A percentile compares a stretch with the other conserved stretches of the same genome.
phyloP scores from a whole-genome alignment of 2,113 vertebrate species.

The Colaptes auratus region DNA sequence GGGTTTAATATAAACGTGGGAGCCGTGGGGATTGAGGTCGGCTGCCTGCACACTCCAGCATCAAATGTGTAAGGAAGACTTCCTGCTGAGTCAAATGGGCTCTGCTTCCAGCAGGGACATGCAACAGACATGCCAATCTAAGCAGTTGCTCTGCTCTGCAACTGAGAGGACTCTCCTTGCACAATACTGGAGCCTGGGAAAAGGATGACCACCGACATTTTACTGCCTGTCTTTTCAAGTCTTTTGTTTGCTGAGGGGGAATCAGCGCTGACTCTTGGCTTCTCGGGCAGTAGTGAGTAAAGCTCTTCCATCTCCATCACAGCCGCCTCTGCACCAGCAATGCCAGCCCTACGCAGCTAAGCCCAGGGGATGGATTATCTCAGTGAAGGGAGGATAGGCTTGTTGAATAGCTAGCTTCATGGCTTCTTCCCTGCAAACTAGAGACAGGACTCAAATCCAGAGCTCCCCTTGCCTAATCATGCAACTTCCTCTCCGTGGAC shows the following conservation, averaged over 20 bases:
- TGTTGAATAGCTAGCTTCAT: not conserved
- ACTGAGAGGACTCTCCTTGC: not conserved
- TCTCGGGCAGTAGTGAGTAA: not conserved
- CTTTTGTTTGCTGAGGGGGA: not conserved
- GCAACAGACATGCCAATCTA: accelerated
- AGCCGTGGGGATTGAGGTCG: accelerated
- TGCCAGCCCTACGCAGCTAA: accelerated
- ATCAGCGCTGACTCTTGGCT: not conserved
- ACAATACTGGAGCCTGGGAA: not conserved
- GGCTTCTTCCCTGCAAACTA: not conserved
- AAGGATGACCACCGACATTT: not conserved
- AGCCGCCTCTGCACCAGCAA: not conserved
- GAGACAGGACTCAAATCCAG: not conserved
- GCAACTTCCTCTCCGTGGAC: not conserved
- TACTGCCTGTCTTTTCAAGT: not conserved
- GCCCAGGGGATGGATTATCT: not conserved
- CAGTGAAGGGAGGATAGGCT: not conserved
- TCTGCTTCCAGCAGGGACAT: not conserved
- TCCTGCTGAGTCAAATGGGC: not conserved
- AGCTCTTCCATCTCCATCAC: not conserved
- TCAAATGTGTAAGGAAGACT: not conserved
- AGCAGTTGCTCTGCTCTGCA: accelerated
- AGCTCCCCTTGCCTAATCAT: not conserved
- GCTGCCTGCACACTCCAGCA: not conserved
- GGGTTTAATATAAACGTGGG: not conserved